Conservation (phyloP, 2,113 vertebrate species). For the Cyanoramphus novaezelandiae region DNA sequence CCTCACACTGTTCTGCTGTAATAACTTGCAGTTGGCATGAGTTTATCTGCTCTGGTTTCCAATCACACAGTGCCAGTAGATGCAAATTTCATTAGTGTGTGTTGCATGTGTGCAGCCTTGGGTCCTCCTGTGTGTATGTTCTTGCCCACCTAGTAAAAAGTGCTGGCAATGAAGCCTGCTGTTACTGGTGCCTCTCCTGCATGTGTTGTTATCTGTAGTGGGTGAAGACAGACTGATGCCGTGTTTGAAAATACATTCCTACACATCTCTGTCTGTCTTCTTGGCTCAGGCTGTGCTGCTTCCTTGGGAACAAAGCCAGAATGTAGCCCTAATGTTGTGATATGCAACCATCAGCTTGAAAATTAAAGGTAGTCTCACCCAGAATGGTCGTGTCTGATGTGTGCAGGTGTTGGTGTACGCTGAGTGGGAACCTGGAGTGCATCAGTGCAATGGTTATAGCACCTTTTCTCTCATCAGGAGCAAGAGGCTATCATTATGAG, state of each 20-base stretch:
- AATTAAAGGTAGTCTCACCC: neutral
- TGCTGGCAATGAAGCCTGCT: neutral
- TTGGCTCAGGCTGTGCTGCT: neutral
- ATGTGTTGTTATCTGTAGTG: fast-evolving
- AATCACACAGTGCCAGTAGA: fast-evolving
- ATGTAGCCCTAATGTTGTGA: neutral
- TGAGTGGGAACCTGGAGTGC: neutral
- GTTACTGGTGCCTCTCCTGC: neutral
- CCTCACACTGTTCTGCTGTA: neutral
- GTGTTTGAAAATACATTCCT: neutral
- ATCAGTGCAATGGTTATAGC: fast-evolving
- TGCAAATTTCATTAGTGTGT: neutral
- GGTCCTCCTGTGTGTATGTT: neutral
- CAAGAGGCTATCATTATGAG: neutral
- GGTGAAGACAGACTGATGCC: neutral
- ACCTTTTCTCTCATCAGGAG: neutral
- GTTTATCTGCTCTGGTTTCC: neutral
- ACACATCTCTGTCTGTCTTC: neutral
- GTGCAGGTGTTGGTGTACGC: neutral
- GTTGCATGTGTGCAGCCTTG: neutral
- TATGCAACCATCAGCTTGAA: neutral
- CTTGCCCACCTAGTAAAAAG: neutral
- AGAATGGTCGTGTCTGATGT: neutral
- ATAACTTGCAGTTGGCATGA: neutral
- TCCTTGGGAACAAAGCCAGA: neutral